phyloP scores from a whole-genome alignment of 2,888 invertebrate genomes.

The Rotaria macrura region DNA sequence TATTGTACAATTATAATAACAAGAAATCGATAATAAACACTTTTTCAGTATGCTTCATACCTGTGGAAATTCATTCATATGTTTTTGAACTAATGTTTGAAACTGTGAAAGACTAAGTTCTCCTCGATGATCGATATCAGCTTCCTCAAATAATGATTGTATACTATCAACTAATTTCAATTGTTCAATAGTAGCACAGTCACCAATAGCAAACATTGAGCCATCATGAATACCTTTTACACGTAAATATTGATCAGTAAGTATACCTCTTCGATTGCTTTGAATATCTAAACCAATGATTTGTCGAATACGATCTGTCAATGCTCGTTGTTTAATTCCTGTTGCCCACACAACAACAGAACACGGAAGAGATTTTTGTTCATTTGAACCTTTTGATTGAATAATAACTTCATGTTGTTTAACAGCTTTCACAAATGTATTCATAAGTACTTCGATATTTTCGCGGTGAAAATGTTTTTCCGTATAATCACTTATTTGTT shows the following conservation, averaged over 20 bases:
- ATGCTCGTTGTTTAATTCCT: constrained; percentile 42
- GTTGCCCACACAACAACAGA: constrained; percentile 51
- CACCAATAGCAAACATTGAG: constrained; percentile 48
- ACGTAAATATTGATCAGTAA: constrained; percentile 43
- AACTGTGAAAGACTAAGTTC: neutral
- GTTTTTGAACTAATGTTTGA: neutral
- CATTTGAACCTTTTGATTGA: neutral
- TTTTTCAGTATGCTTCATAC: neutral
- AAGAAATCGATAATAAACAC: no score
- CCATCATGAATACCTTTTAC: constrained; percentile 35
- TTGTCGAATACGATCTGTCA: neutral
- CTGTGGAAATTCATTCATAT: neutral
- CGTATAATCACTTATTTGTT: constrained; percentile 1
- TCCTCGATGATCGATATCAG: neutral
- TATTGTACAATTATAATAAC: no score
- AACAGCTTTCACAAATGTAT: neutral
- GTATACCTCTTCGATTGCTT: constrained; percentile 36
- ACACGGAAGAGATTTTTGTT: constrained; percentile 41
- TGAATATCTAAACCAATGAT: neutral
- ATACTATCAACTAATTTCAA: neutral
- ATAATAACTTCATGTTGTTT: constrained; percentile 17
- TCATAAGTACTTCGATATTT: constrained; percentile 2
- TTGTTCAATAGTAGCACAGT: constrained; percentile 48
- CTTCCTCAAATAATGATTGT: neutral
- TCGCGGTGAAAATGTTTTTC: constrained; percentile 21